Evolutionary conservation across 2,113 vertebrate genomes (phyloP), one percentile per base, ranked within the genome.

Genomic region (Semicossyphus pulcher): DNA sequence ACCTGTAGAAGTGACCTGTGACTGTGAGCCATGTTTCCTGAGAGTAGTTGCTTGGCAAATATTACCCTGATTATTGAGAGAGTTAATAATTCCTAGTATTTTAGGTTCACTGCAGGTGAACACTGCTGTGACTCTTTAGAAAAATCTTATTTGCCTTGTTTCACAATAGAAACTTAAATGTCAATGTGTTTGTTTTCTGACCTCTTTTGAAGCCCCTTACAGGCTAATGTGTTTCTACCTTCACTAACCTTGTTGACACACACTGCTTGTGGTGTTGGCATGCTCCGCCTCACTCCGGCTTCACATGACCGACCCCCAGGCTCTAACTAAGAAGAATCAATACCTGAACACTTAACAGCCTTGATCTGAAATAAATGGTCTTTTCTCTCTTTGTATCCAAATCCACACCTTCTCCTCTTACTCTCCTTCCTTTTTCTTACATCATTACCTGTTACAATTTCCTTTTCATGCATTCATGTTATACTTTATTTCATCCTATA

Each of bases 251-350:
- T 37, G 23, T 53, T 63, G 36, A 57, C 59, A 52, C 20, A 42
- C 14, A 45, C 23, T 56, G 53, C 10, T 53, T 54, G 53, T 54
- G 58, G 75, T 71, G 56, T 53, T 83, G 54, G n/a, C 9, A 65
- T 23, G 51, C 23, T 67, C 26, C 16, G 34, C 18, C 56, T 72
- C 52, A 32, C 41, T 41, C 42, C 36, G 16, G 20, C 70, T 39
- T 69, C 21, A 37, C 34, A 26, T 52, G 32, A 37, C 31, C 62
- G 28, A 44, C 18, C 53, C 36, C 23, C 37, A 64, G 20, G 61
- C 57, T 45, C 16, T 21, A 34, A 47, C 70, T 42, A 48, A 69
- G 23, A 62, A 0, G 25, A 72, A 80, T 70, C 67, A 76, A 66
- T 44, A 66, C 1, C 15, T 44, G 41, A 11, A 39, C 12, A 52